Conservation (phyloP, 2,113 vertebrate species). For the Crotalus tigris region DNA sequence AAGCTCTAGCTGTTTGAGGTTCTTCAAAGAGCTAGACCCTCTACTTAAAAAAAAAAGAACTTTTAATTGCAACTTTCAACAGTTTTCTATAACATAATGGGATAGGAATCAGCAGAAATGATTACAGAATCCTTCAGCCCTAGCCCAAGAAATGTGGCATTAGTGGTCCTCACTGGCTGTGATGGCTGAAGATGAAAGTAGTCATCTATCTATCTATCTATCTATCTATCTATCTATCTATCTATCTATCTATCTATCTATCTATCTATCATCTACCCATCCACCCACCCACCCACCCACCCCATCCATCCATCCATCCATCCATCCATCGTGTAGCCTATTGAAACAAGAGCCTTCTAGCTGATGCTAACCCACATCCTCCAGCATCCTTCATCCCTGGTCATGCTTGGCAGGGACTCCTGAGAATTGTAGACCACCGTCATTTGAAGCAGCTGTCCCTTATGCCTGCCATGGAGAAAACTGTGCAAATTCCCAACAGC, state of each 20-base stretch:
- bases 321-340: neutral
- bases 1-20: neutral
- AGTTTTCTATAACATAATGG: neutral
- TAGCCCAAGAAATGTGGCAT: neutral
- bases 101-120: neutral
- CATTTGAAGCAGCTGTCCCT: neutral
- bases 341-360: neutral
- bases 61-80: neutral
- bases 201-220: neutral
- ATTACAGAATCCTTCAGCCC: neutral
- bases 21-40: neutral
- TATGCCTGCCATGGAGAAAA: neutral
- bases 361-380: neutral
- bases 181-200: neutral
- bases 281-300: too few species aligned
- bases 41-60: neutral
- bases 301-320: too few species aligned
- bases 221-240: fast-evolving
- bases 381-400: neutral
- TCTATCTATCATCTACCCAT: neutral
- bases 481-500: neutral
- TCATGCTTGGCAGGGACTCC: neutral
- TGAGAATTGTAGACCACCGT: neutral
- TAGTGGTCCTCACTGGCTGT: neutral
- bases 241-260: too few species aligned